These are phyloP conservation scores for Eumaeus atala DNA, from an alignment of 1,140 invertebrate genomes.

Conservation along the genomic window DNA sequence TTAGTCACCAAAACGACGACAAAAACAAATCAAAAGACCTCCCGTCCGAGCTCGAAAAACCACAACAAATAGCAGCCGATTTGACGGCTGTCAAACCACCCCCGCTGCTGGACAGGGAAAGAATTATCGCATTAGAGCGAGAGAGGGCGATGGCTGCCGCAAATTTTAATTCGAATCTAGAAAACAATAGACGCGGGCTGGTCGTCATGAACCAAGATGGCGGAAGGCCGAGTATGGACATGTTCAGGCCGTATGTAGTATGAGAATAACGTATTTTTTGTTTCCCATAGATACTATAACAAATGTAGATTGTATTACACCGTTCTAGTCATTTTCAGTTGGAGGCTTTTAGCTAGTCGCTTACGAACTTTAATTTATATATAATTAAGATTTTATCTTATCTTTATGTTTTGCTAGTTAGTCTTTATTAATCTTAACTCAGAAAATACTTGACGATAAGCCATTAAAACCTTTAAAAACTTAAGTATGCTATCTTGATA, in stretches of 20 bases:
- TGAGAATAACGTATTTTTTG: constrained; percentile 60
- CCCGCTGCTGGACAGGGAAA: constrained; percentile 63
- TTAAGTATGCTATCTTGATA: too few species aligned
- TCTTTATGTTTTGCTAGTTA: neutral
- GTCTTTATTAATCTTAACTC: too few species aligned
- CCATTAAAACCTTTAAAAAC: too few species aligned
- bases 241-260: constrained; percentile 74
- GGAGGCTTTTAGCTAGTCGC: constrained; percentile 1
- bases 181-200: constrained; percentile 64
- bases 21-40: constrained; percentile 52
- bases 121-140: constrained; percentile 66
- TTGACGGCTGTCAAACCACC: constrained; percentile 66
- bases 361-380: neutral
- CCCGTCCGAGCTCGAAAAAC: constrained; percentile 47
- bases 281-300: constrained; percentile 25
- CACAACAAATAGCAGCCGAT: constrained; percentile 52
- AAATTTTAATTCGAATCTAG: constrained; percentile 69
- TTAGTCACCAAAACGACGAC: constrained; percentile 42
- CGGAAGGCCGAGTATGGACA: constrained; percentile 54
- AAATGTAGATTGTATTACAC: constrained; percentile 6
- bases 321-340: constrained; percentile 4
- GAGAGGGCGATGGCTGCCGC: constrained; percentile 64
- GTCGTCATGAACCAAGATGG: constrained; percentile 68
- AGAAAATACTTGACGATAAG: too few species aligned
- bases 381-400: too few species aligned